phyloP scores from a whole-genome alignment of 2,888 invertebrate genomes.

The Trichopoda pennipes region DNA sequence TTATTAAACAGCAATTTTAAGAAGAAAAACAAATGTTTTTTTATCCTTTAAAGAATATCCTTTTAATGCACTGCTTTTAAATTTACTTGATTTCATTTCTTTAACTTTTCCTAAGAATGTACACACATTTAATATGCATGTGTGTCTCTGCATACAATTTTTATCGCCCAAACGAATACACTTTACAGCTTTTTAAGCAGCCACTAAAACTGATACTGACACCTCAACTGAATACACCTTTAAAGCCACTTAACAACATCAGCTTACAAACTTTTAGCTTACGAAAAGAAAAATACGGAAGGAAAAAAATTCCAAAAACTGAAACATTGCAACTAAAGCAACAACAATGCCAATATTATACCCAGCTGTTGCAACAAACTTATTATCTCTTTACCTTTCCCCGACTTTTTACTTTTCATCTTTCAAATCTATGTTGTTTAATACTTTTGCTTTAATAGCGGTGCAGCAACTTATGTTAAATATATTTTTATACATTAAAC shows the following conservation, averaged over 20 bases:
- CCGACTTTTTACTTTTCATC: background rate
- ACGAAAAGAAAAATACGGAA: background rate
- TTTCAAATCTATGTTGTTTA: background rate
- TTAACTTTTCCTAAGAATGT: background rate
- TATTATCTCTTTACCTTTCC: conserved; percentile 25
- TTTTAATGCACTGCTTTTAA: too few relatives aligned
- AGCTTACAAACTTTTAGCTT: background rate
- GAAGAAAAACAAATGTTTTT: too few relatives aligned
- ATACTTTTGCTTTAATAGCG: conserved; percentile 14
- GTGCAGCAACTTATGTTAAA: conserved; percentile 35
- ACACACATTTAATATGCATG: background rate
- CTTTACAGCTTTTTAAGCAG: conserved; percentile 13
- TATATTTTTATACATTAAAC: conserved; percentile 38
- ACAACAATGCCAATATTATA: too few relatives aligned
- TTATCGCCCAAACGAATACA: background rate
- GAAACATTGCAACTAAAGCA: background rate
- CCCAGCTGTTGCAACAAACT: conserved; percentile 49
- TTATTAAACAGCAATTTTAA: too few relatives aligned
- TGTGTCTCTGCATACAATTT: background rate
- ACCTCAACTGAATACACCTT: conserved; percentile 9
- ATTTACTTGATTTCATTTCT: too few relatives aligned
- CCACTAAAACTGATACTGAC: conserved; percentile 11
- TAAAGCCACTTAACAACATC: background rate
- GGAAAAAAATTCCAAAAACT: conserved; percentile 7
- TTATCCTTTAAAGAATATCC: too few relatives aligned